Conservation (phyloP, 2,113 vertebrate genomes). For the Vulpes vulpes region DNA sequence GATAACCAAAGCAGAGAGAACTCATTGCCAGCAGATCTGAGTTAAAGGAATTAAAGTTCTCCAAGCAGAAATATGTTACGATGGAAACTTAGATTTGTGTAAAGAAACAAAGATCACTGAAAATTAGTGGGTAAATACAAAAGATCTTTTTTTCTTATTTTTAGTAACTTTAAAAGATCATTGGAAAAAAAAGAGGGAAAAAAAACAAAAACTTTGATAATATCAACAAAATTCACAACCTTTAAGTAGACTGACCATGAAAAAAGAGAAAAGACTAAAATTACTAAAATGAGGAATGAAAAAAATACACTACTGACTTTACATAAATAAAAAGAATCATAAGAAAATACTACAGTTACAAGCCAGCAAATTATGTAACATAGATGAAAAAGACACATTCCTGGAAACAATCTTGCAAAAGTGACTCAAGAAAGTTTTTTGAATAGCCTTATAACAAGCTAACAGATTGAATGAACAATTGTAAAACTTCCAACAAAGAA, state of each 20-base stretch:
- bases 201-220: background rate
- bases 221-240: background rate
- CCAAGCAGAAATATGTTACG: background rate
- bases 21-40: background rate
- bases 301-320: background rate
- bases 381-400: background rate
- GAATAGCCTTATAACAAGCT: background rate
- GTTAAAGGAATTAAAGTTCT: background rate
- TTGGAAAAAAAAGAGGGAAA: background rate
- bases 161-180: slow-evolving; percentile 18
- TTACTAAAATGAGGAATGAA: slow-evolving; percentile 6
- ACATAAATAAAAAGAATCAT: background rate
- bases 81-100: background rate
- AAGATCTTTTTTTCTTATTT: background rate
- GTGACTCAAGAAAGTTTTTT: background rate
- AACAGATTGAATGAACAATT: background rate
- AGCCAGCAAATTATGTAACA: slow-evolving; percentile 2
- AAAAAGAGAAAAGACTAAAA: background rate
- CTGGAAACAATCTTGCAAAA: background rate
- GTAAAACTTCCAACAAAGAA: background rate
- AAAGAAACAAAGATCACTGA: background rate
- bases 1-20: background rate
- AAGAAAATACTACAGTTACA: background rate
- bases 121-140: background rate
- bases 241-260: background rate